Percentiles rank a stretch among this genome's conserved stretches.
These are phyloP conservation scores for Danio tinwini DNA, from an alignment of 2,797 vertebrate species.

Conservation along the genomic window DNA sequence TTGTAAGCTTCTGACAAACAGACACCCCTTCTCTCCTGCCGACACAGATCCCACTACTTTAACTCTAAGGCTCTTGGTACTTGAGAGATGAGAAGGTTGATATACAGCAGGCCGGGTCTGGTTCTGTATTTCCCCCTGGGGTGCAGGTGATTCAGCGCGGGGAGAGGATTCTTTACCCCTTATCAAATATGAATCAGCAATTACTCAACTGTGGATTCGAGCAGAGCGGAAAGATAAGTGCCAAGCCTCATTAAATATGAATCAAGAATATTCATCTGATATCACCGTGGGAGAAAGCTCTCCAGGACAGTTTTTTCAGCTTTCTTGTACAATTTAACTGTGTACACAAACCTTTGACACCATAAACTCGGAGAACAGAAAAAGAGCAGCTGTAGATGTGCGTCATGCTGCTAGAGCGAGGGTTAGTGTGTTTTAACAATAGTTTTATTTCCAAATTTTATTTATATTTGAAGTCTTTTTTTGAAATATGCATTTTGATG, in stretches of 20 bases:
- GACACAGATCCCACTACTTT: constrained; percentile 15
- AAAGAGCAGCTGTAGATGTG: background rate
- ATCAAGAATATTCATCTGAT: constrained; percentile 48
- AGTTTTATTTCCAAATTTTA: background rate
- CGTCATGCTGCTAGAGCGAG: background rate
- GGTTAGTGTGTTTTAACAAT: background rate
- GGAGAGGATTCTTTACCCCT: constrained; percentile 38
- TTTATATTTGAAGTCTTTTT: background rate
- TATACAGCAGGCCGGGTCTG: background rate
- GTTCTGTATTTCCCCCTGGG: constrained; percentile 18
- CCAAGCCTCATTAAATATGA: constrained; percentile 53
- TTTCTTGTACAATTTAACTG: constrained; percentile 35
- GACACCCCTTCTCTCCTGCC: background rate
- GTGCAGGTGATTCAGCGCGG: constrained; percentile 26
- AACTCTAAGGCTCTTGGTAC: background rate
- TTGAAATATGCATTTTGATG: no score
- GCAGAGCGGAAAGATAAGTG: constrained; percentile 43
- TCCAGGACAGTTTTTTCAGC: constrained; percentile 14
- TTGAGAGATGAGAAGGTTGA: constrained; percentile 21
- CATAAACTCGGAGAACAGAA: background rate
- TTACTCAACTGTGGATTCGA: constrained; percentile 48
- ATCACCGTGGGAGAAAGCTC: constrained; percentile 17
- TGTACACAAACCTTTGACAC: background rate
- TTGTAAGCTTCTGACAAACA: constrained; percentile 46
- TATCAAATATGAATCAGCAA: constrained; percentile 51